Evolutionary conservation across 2,888 invertebrate genomes (phyloP).

Genomic region (Eupeodes luniger): DNA sequence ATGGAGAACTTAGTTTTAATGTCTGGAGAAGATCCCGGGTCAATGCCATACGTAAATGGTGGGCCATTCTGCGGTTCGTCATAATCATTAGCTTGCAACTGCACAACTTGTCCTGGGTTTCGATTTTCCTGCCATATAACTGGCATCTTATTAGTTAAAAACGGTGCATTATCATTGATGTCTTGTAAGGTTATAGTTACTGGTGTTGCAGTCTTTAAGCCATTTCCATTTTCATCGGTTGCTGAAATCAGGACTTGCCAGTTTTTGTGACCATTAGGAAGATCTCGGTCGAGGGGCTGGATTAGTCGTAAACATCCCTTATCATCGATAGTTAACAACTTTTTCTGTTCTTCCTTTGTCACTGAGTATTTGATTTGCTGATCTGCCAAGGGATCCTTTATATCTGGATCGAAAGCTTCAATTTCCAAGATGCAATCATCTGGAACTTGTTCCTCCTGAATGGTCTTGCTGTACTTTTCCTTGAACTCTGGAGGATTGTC

Average conservation of each 20-base stretch:
- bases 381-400: constrained; percentile 89
- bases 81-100: constrained; percentile 91
- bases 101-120: constrained; percentile 88
- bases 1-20: constrained; percentile 90
- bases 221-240: constrained; percentile 90
- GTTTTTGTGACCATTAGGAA: constrained; percentile 92
- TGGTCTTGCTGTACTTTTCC: constrained; percentile 89
- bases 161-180: constrained; percentile 97
- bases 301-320: constrained; percentile 88
- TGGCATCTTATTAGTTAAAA: constrained; percentile 91
- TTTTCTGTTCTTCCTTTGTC: constrained; percentile 89
- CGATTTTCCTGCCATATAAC: constrained; percentile 94
- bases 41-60: constrained; percentile 89
- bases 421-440: constrained; percentile 89
- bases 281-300: constrained; percentile 93
- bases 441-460: constrained; percentile 90
- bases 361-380: constrained; percentile 92
- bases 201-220: constrained; percentile 87
- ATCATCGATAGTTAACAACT: constrained; percentile 89
- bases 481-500: constrained; percentile 95
- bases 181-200: constrained; percentile 90
- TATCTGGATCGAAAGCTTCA: constrained; percentile 93
- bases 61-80: constrained; percentile 93
- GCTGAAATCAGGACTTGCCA: constrained; percentile 92
- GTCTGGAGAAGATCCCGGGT: constrained; percentile 87